A percentile compares a stretch with the other conserved stretches of the same genome.
phyloP scores from a whole-genome alignment of 2,797 vertebrate species.

The Falco concolor region DNA sequence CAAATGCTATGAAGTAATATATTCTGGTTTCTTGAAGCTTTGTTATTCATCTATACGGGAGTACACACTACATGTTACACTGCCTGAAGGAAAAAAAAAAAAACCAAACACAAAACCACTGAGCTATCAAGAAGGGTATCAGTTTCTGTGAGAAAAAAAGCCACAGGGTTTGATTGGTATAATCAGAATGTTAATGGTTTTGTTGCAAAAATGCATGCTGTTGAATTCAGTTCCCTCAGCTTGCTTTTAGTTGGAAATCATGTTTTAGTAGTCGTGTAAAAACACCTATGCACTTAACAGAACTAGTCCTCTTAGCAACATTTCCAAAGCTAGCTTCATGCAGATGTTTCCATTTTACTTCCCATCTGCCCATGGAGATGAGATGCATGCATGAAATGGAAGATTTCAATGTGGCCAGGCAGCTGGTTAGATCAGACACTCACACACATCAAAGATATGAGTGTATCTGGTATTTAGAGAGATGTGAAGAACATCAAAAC shows the following conservation, averaged over 20 bases:
- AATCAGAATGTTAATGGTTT: background rate
- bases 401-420: background rate
- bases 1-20: background rate
- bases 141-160: background rate
- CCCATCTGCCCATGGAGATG: background rate
- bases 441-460: background rate
- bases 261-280: background rate
- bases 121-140: background rate
- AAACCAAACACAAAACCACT: no score
- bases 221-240: background rate
- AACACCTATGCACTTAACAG: background rate
- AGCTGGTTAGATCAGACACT: background rate
- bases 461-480: background rate
- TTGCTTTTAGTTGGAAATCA: background rate
- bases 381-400: background rate
- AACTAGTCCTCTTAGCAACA: background rate
- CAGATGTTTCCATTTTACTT: background rate
- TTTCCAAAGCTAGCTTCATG: background rate
- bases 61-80: background rate
- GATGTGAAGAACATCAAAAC: fast-evolving
- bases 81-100: background rate
- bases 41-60: background rate
- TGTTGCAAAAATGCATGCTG: background rate
- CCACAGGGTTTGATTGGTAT: background rate
- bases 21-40: background rate